A percentile compares a stretch with the other conserved stretches of the same genome.
phyloP scores from a whole-genome alignment of 2,113 vertebrate genomes.

The Pygoscelis adeliae region DNA sequence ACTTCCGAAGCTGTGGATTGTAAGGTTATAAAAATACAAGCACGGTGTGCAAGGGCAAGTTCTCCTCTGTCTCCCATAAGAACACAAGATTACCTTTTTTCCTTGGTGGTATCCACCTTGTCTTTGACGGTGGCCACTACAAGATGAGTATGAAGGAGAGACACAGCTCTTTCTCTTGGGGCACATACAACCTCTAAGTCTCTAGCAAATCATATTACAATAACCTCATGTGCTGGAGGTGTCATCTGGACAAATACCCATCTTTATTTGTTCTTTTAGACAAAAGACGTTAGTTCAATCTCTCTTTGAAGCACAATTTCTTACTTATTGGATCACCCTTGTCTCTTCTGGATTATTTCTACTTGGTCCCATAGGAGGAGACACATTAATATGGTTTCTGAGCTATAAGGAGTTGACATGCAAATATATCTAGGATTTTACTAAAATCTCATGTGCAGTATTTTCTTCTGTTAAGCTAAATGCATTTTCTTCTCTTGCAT shows the following conservation, averaged over 20 bases:
- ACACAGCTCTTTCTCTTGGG: not conserved
- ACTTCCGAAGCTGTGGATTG: not conserved
- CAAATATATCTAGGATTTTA: not conserved
- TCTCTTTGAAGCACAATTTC: not conserved
- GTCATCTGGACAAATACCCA: not conserved
- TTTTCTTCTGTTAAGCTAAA: not conserved
- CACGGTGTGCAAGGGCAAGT: not conserved
- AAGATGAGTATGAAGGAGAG: not conserved
- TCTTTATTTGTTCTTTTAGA: not conserved
- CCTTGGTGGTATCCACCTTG: not conserved
- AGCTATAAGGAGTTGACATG: not conserved
- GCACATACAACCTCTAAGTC: not conserved
- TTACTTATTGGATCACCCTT: not conserved
- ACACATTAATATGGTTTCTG: not conserved
- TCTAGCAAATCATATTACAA: not conserved
- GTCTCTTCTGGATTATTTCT: not conserved
- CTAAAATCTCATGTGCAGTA: fast-evolving
- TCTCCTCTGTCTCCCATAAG: not conserved
- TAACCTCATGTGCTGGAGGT: not conserved
- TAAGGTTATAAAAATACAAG: not conserved
- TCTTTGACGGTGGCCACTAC: not conserved
- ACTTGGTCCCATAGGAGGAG: not conserved
- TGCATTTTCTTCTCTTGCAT: not conserved
- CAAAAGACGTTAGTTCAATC: fast-evolving
- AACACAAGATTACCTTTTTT: not conserved